A percentile compares a stretch with the other conserved stretches of the same genome.
Conservation (phyloP, 92 coral and sea anemone species). For the Porites evermanni region DNA sequence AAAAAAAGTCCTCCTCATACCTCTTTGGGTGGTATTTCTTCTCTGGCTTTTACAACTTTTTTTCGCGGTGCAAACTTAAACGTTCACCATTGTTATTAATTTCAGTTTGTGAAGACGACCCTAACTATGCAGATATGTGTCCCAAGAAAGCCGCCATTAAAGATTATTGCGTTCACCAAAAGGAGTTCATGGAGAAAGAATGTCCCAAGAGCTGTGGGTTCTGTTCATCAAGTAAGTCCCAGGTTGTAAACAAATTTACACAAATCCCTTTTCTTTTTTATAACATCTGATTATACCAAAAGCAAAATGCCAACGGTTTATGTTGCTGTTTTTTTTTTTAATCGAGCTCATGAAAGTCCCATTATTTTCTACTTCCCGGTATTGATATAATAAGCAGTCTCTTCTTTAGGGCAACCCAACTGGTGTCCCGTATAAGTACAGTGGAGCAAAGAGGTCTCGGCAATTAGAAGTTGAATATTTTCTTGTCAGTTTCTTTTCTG, state of each 20-base stretch:
- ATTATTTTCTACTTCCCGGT: no score
- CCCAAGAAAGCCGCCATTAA: conserved; percentile 22
- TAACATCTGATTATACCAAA: no score
- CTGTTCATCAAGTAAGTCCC: background rate
- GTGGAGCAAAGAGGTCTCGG: no score
- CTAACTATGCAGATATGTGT: conserved; percentile 36
- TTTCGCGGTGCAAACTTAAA: conserved; percentile 10
- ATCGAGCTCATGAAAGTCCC: no score
- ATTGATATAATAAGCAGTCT: no score
- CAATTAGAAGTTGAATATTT: no score
- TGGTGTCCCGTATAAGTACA: no score
- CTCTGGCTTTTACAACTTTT: background rate
- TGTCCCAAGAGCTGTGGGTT: conserved; percentile 42
- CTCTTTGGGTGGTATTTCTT: background rate
- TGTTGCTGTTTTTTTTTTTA: no score
- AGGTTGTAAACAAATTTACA: background rate
- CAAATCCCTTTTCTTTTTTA: no score
- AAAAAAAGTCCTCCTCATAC: background rate
- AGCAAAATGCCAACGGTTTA: no score
- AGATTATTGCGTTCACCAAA: conserved; percentile 34
- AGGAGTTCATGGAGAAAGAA: conserved; percentile 31
- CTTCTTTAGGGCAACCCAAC: no score
- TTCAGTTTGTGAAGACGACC: conserved; percentile 1
- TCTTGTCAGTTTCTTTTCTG: no score
- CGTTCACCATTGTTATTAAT: background rate